phyloP scores from a whole-genome alignment of 2,797 vertebrate genomes.

The Borostomias antarcticus region DNA sequence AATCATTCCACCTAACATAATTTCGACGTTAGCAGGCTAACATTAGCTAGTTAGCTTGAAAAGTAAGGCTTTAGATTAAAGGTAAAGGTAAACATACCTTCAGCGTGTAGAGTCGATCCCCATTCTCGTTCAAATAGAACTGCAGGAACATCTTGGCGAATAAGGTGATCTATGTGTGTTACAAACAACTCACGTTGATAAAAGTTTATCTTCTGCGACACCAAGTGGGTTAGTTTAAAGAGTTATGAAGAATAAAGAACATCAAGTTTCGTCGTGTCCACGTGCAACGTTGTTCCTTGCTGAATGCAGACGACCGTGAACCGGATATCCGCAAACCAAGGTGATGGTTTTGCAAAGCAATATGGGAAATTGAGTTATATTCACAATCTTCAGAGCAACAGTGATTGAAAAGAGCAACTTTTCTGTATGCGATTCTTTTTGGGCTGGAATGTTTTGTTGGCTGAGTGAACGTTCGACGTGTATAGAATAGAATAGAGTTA shows the following conservation, averaged over 20 bases:
- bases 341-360: background rate
- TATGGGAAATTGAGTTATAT: background rate
- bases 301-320: background rate
- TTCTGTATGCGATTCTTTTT: background rate
- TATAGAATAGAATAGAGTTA: background rate
- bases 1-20: no score
- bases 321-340: conserved; percentile 15
- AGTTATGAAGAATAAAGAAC: background rate
- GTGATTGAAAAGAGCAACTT: background rate
- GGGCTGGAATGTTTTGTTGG: background rate
- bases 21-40: no score
- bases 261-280: background rate
- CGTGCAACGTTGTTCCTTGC: background rate
- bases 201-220: background rate
- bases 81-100: conserved; percentile 75
- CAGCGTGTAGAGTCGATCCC: conserved; percentile 86
- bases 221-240: background rate
- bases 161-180: background rate
- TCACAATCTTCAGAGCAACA: background rate
- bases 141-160: conserved; percentile 83
- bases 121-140: conserved; percentile 81
- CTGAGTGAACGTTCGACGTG: background rate
- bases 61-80: no score
- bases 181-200: background rate
- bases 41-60: background rate